Percentiles rank a stretch among this genome's conserved stretches.
Conservation (phyloP, 2,113 vertebrate species). For the Carassius gibelio region DNA sequence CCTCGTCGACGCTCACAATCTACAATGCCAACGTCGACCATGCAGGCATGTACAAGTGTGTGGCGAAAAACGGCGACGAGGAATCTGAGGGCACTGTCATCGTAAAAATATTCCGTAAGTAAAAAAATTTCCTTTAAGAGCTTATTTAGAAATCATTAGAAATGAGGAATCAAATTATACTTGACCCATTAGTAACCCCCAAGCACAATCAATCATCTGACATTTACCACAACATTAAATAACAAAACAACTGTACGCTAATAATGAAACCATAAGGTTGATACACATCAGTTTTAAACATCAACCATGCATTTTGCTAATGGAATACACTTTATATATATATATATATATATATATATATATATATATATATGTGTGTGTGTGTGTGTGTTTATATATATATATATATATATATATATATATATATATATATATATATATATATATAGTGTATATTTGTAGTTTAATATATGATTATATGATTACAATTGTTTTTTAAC, state of each 20-base stretch:
- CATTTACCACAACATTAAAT: background rate
- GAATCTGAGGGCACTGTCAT: conserved; percentile 89
- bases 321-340: background rate
- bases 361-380: background rate
- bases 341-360: too few species aligned
- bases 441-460: background rate
- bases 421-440: background rate
- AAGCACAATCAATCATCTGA: background rate
- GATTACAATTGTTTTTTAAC: background rate
- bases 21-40: conserved; percentile 90
- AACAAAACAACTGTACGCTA: background rate
- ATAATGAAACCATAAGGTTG: background rate
- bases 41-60: conserved; percentile 94
- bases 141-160: background rate
- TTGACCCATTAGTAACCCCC: background rate
- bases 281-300: background rate
- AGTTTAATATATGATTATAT: background rate
- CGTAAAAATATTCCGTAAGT: conserved; percentile 96
- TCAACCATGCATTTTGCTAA: background rate
- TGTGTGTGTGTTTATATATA: background rate
- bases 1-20: conserved; percentile 88
- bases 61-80: conserved; percentile 82
- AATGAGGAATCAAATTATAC: background rate
- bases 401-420: background rate
- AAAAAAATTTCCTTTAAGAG: background rate